Conservation (phyloP, 2,113 vertebrate genomes). For the Gopherus evgoodei region DNA sequence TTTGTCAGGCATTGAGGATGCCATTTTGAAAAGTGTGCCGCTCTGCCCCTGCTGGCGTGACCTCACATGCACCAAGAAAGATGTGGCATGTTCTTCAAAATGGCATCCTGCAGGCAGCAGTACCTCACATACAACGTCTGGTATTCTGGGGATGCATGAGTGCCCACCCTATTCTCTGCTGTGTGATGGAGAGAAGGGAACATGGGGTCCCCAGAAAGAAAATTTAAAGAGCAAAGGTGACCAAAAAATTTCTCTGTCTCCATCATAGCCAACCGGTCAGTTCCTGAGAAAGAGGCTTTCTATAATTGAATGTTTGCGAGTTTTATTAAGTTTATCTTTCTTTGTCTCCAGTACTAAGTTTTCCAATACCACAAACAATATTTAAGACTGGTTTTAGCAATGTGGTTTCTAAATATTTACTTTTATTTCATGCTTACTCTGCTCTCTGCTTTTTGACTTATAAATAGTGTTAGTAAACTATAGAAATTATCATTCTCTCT, state of each 20-base stretch:
- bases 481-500: neutral
- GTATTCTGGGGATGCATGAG: neutral
- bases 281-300: neutral
- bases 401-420: neutral
- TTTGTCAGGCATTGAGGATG: neutral
- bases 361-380: neutral
- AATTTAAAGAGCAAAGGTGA: neutral
- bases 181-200: neutral
- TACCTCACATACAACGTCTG: neutral
- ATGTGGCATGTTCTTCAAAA: neutral
- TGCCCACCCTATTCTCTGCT: neutral
- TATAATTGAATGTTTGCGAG: neutral
- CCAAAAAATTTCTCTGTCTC: constrained; percentile 7
- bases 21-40: neutral
- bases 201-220: neutral
- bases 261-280: neutral
- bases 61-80: neutral
- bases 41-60: neutral
- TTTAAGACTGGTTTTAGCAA: neutral
- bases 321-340: neutral
- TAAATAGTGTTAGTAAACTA: neutral
- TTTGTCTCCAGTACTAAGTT: neutral
- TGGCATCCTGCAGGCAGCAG: neutral
- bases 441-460: neutral
- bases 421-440: neutral